Evolutionary conservation across 1,140 invertebrate species (phyloP), one percentile per base, ranked within the genome.

Genomic region (Ips typographus): DNA sequence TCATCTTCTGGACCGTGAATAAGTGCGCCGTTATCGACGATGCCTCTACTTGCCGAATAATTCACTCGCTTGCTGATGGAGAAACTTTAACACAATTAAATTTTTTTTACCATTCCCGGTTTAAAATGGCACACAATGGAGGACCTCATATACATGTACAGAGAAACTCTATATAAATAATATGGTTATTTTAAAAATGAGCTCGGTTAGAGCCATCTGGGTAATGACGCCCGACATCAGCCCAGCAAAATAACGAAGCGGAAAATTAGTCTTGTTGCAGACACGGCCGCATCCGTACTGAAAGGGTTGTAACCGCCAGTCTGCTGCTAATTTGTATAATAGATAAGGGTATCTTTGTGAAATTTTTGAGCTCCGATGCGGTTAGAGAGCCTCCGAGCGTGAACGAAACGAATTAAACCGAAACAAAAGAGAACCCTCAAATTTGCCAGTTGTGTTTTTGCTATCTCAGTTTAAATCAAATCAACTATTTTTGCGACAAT

Each of bases 1-100:
- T 61, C 59, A 61, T 61, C 44, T 61, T 61, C 43, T 49, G 42
- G 22, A 4, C 36, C 5, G 41, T 41, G 57, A 59, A 42, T 42
- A 42, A 8, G 42, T 59, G 39, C 57, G 5, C 40, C n/a, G 57
- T 38, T 59, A 41, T 59, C 41, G 8, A 42, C 40, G 56, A 42
- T 6, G 44, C 44, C 7, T 22, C 7, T 49, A 49, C 22, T 49
- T 49, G 44, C 44, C 44, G 22, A 22, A 22, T 6, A 49, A 49
- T 22, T 49, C 44, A 49, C 7, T 22, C 22, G 44, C 22, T 49
- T 49, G 2, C 3, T 1, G 44, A 22, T 22, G 22, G 22, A 22
- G 22, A 22, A 22, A 22, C 22, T 22, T 22, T 22, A 22, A 22
- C 22, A 22, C 22, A 22, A 22, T 22, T 22, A 22, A 0, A 47